Percentiles rank a stretch among this genome's conserved stretches.
phyloP scores from a whole-genome alignment of 1,140 invertebrate species.

The Drosophila triauraria region DNA sequence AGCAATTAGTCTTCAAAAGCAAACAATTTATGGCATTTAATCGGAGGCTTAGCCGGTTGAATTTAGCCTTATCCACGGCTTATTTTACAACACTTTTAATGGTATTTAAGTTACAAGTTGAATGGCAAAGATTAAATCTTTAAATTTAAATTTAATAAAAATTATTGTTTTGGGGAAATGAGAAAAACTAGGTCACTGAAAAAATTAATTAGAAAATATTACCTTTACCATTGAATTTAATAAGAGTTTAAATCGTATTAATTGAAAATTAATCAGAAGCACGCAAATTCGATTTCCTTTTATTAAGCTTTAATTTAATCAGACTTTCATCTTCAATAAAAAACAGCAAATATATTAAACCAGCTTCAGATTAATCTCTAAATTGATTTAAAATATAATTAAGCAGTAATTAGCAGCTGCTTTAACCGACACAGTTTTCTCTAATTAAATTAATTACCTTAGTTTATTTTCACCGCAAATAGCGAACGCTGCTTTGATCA shows the following conservation, averaged over 20 bases:
- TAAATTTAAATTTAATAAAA: conserved; percentile 5
- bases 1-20: neutral
- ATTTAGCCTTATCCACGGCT: neutral
- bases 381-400: neutral
- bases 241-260: neutral
- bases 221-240: neutral
- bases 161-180: neutral
- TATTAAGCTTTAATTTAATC: neutral
- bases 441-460: conserved; percentile 23
- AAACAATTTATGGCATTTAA: conserved; percentile 3
- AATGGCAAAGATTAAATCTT: conserved; percentile 11
- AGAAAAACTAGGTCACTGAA: neutral
- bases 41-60: neutral
- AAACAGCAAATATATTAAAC: neutral
- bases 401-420: neutral
- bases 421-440: neutral
- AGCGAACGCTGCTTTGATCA: too few species aligned
- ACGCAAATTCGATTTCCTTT: too few species aligned
- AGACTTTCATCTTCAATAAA: neutral
- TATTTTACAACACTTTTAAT: neutral
- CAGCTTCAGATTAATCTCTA: neutral
- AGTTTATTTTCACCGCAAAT: neutral
- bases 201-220: neutral
- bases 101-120: neutral
- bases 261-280: neutral